Base-by-base conservation (phyloP, 2,888 invertebrate species). In the Idaea straminata region DNA sequence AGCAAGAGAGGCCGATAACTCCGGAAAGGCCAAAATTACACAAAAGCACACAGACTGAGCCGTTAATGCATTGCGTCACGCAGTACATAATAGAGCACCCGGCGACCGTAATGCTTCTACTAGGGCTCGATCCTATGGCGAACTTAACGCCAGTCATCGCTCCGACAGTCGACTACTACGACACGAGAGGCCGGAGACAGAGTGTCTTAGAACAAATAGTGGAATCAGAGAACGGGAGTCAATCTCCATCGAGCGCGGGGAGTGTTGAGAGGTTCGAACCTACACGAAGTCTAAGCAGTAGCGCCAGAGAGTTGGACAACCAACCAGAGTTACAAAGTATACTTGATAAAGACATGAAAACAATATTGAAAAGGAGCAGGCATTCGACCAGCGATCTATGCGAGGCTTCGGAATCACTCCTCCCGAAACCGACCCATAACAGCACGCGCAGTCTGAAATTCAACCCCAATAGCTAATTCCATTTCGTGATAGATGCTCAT, bases 41-140 rank as follows among this genome's bases (percentile, higher is more conserved):
- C 70, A 82, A 87, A 57, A 80, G 90, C 81, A 95, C 95, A 13
- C 96, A 96, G 85, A 96, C 96, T 4, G 95, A 95, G 71, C 92
- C 93, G 72, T 93, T 94, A 71, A 89, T 94, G 10, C 94, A 95
- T 74, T 83, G 93, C 65, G 91, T 96, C 62, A 94, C 95, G 60
- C 92, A 94, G 66, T 96, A 95, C 84, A 95, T 97, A 59, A 87
- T 95, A 79, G 94, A 95, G 71, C 96, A 97, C 87, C 96, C 96
- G 0, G 95, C 95, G 3, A 94, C 95, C 34, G 96, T 96, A 16
- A 93, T 97, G 84, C 93, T 95, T 58, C 94, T 96, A 57, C 90
- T 97, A 61, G 96, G 96, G 10, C 91, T 97, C 66, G 96, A 96
- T 76, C 94, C 96, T 3, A 89, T 91, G 85, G 93, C 85, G 61